A percentile compares a stretch with the other conserved stretches of the same genome.
phyloP scores from a whole-genome alignment of 2,113 vertebrate species.

The Phaetusa simplex region DNA sequence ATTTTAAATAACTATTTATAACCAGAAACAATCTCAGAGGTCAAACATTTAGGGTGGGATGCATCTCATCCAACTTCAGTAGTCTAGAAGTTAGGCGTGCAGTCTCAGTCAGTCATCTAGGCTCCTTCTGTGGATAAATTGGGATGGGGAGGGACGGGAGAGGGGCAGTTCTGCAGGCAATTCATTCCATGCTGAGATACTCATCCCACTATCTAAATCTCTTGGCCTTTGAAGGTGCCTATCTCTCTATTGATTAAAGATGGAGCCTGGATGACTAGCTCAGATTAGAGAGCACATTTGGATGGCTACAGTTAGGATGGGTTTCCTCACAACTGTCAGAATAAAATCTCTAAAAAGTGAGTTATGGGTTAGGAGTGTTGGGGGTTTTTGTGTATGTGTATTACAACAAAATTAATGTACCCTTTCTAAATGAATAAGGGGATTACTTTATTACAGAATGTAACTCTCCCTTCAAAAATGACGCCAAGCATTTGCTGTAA shows the following conservation, averaged over 20 bases:
- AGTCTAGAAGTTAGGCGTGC: neutral
- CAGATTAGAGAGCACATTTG: constrained; percentile 6
- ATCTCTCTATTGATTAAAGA: constrained; percentile 32
- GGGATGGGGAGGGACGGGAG: neutral
- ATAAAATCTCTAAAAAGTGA: neutral
- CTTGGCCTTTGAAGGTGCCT: constrained; percentile 49
- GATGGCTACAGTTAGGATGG: neutral
- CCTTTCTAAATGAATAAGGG: neutral
- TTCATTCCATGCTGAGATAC: neutral
- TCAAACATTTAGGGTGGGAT: constrained; percentile 21
- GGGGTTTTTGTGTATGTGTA: neutral
- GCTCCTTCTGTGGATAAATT: neutral
- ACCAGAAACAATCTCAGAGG: neutral
- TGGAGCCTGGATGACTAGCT: constrained; percentile 52
- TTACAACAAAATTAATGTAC: neutral
- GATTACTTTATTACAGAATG: neutral
- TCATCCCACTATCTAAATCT: constrained; percentile 25
- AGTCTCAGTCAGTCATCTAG: neutral
- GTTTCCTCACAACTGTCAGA: neutral
- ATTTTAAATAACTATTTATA: constrained; percentile 44
- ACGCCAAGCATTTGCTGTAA: neutral
- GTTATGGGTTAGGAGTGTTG: neutral
- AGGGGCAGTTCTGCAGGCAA: neutral
- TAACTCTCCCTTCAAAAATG: neutral
- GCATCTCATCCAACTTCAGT: neutral